phyloP scores from a whole-genome alignment of 2,113 vertebrate species.

The Ciconia stormi region DNA sequence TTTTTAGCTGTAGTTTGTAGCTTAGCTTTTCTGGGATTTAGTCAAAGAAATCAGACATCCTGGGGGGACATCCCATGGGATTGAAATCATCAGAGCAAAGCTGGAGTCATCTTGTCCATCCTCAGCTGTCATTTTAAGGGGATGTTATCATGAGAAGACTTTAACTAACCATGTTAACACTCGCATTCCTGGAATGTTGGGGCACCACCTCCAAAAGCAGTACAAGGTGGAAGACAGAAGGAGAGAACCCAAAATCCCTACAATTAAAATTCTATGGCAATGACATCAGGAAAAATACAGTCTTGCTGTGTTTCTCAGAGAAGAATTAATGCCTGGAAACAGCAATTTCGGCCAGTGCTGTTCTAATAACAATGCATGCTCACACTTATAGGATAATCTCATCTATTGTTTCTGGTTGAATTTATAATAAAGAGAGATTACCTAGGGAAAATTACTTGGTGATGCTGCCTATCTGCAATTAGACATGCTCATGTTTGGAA shows the following conservation, averaged over 20 bases:
- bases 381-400: background rate
- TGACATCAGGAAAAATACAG: background rate
- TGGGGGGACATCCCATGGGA: background rate
- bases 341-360: background rate
- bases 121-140: background rate
- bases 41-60: background rate
- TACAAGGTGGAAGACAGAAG: background rate
- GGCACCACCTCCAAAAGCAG: background rate
- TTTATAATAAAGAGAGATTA: conserved; percentile 24
- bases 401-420: conserved; percentile 35
- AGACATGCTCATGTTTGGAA: conserved; percentile 35
- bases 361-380: background rate
- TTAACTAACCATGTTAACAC: background rate
- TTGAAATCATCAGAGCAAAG: conserved; percentile 8
- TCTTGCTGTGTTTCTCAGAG: background rate
- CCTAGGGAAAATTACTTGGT: conserved; percentile 31
- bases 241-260: background rate
- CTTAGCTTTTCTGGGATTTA: background rate
- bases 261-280: background rate
- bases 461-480: conserved; percentile 37
- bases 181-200: background rate
- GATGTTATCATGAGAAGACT: background rate
- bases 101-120: background rate
- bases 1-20: background rate
- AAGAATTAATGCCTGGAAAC: background rate